phyloP scores from a whole-genome alignment of 2,888 invertebrate genomes.

The Hydrotaea cyrtoneurina region DNA sequence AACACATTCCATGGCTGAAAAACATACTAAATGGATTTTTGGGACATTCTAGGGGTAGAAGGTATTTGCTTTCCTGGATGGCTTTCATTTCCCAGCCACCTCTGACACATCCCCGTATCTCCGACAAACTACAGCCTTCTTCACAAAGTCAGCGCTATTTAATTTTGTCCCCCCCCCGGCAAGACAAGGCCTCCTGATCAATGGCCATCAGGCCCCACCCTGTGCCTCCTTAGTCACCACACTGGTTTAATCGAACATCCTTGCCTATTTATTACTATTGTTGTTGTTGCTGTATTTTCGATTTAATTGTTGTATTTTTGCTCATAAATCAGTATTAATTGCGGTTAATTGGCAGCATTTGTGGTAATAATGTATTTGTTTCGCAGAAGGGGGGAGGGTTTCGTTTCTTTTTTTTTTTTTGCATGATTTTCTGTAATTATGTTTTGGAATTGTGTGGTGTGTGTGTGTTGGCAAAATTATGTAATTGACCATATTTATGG shows the following conservation, averaged over 20 bases:
- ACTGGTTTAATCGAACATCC: background rate
- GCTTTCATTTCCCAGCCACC: too few relatives aligned
- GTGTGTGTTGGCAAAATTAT: conserved; percentile 35
- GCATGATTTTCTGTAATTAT: conserved; percentile 51
- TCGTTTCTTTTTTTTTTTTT: conserved; percentile 22
- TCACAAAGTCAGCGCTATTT: too few relatives aligned
- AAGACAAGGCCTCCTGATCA: too few relatives aligned
- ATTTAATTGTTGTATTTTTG: conserved; percentile 61
- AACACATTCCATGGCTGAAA: too few relatives aligned
- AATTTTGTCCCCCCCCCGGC: too few relatives aligned
- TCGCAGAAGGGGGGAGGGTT: background rate
- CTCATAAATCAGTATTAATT: conserved; percentile 78
- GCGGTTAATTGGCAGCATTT: conserved; percentile 76
- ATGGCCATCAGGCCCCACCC: too few relatives aligned
- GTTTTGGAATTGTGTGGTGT: conserved; percentile 7
- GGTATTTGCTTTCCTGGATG: too few relatives aligned
- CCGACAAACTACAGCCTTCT: too few relatives aligned
- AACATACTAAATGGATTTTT: too few relatives aligned
- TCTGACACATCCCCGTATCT: too few relatives aligned
- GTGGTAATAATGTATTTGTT: conserved; percentile 60
- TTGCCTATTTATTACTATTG: background rate
- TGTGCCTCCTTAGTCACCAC: too few relatives aligned
- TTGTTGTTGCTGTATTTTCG: conserved; percentile 37
- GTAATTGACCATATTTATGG: conserved; percentile 59
- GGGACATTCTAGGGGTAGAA: too few relatives aligned